Conservation (phyloP, 1,140 invertebrate species). For the Drosophila sproati region DNA sequence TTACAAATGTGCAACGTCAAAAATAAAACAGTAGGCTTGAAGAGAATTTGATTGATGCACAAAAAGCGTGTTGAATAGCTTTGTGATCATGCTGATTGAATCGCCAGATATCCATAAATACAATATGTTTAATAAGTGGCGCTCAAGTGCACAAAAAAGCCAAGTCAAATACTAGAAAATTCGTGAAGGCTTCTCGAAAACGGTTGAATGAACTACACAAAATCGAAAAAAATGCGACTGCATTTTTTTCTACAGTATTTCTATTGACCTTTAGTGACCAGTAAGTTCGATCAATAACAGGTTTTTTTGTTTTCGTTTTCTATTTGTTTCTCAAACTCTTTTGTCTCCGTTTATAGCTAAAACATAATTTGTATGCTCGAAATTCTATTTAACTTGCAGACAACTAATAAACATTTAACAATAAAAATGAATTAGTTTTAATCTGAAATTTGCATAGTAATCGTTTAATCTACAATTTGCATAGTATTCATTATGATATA, state of each 20-base stretch:
- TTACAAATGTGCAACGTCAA: slow-evolving; percentile 3
- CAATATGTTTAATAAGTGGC: slow-evolving; percentile 6
- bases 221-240: slow-evolving; percentile 10
- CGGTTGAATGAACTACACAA: slow-evolving; percentile 37
- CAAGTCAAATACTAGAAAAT: slow-evolving; percentile 31
- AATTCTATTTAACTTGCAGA: slow-evolving; percentile 1
- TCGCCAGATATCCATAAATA: slow-evolving; percentile 9
- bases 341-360: slow-evolving; percentile 6
- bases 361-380: slow-evolving; percentile 4
- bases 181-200: slow-evolving; percentile 6
- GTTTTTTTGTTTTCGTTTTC: slow-evolving; percentile 19
- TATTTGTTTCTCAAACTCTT: slow-evolving; percentile 6
- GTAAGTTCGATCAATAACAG: slow-evolving; percentile 2
- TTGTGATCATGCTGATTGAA: slow-evolving; percentile 14
- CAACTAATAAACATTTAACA: neutral
- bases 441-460: slow-evolving; percentile 8
- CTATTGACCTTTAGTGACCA: slow-evolving; percentile 31
- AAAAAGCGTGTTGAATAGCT: slow-evolving; percentile 37
- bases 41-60: slow-evolving; percentile 32
- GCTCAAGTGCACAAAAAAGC: slow-evolving; percentile 10
- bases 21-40: neutral
- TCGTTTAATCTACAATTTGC: too few species aligned
- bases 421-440: slow-evolving; percentile 5
- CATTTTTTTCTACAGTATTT: neutral
- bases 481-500: slow-evolving; percentile 5